Conservation (phyloP, 2,797 vertebrate species). For the Pseudochirops cupreus region DNA sequence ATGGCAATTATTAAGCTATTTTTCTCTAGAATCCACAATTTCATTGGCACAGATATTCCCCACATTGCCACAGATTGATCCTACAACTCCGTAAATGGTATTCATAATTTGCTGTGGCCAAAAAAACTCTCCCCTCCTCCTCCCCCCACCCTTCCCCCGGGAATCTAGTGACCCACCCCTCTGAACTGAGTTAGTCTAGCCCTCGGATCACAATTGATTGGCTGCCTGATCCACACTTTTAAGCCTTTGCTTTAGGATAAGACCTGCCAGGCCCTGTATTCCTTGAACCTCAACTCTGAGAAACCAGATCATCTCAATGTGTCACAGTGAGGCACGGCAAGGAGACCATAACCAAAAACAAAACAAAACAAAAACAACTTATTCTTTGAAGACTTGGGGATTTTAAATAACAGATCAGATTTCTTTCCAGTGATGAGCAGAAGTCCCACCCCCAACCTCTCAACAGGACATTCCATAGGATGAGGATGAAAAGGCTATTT, state of each 20-base stretch:
- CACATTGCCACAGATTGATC: not conserved
- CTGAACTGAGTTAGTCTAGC: not conserved
- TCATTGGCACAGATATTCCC: not conserved
- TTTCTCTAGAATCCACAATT: not conserved
- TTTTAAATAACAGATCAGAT: not conserved
- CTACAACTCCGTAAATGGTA: not conserved
- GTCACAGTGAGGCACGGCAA: not conserved
- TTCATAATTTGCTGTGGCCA: not conserved
- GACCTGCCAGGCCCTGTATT: not conserved
- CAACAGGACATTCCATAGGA: not conserved
- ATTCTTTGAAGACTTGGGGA: not conserved
- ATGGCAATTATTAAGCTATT: not conserved
- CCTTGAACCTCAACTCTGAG: not conserved
- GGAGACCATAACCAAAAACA: not conserved
- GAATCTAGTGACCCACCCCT: not conserved
- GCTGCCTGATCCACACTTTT: not conserved
- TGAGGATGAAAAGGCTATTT: not conserved
- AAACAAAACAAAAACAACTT: not conserved
- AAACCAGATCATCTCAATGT: not conserved
- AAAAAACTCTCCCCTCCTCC: not conserved
- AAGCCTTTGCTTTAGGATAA: not conserved
- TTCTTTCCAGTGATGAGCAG: not conserved
- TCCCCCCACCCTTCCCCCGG: not conserved
- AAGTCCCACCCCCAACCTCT: not conserved
- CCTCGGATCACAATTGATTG: not conserved